These are phyloP conservation scores for Percina caprodes DNA, from an alignment of 2,113 vertebrate genomes.

Conservation along the genomic window DNA sequence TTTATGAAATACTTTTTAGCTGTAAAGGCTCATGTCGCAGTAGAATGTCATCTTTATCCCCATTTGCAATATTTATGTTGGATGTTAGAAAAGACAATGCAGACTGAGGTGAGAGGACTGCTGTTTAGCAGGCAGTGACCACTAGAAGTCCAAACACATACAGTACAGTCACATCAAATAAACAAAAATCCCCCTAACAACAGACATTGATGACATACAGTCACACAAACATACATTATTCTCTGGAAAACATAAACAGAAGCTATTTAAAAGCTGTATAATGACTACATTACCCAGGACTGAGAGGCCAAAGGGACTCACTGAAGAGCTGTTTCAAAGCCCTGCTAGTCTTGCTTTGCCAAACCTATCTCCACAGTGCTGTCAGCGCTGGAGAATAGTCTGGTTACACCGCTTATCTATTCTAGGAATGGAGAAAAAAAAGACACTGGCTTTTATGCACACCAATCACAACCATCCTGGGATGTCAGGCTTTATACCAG, in stretches of 20 bases:
- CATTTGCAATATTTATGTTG: too few relatives aligned
- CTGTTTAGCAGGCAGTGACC: conserved; percentile 11
- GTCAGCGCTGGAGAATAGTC: too few relatives aligned
- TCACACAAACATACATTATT: conserved; percentile 14
- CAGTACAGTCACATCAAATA: conserved; percentile 13
- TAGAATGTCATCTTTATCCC: neutral
- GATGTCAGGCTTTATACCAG: too few relatives aligned
- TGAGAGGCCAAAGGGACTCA: conserved; percentile 23
- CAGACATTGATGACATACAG: conserved; percentile 13
- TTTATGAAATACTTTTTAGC: neutral
- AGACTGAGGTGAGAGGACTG: conserved; percentile 1
- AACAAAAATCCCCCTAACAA: conserved; percentile 14
- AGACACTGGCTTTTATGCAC: too few relatives aligned
- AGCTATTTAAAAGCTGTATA: conserved; percentile 58
- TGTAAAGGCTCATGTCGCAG: neutral
- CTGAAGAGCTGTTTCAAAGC: conserved; percentile 57
- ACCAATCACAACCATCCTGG: too few relatives aligned
- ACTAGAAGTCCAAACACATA: neutral
- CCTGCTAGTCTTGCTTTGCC: neutral
- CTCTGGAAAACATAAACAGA: conserved; percentile 45
- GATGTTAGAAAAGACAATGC: too few relatives aligned
- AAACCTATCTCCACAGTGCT: too few relatives aligned
- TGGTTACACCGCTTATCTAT: too few relatives aligned
- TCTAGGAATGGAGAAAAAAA: too few relatives aligned
- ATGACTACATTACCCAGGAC: conserved; percentile 55